These are phyloP conservation scores for Theodoxus fluviatilis DNA, from an alignment of 2,888 invertebrate species.

Conservation along the genomic window DNA sequence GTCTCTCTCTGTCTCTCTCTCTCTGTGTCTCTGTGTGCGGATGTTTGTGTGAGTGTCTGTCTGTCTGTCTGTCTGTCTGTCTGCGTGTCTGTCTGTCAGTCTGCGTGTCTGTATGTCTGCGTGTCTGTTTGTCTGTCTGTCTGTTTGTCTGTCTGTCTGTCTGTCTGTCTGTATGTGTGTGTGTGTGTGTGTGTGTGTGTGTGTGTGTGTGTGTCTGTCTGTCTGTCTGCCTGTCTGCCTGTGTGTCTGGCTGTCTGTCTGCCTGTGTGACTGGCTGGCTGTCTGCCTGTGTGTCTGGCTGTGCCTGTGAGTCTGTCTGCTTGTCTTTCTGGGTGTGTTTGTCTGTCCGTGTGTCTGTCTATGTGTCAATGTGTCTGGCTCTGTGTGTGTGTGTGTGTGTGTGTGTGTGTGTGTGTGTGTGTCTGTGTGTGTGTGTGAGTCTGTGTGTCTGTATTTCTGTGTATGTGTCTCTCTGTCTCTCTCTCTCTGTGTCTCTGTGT, in stretches of 20 bases:
- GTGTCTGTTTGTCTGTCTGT: no score
- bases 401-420: constrained; percentile 3
- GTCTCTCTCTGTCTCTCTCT: background rate
- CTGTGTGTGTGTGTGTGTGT: background rate
- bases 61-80: constrained; percentile 4
- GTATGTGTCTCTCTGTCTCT: background rate
- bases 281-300: background rate
- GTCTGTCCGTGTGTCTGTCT: background rate
- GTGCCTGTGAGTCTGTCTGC: background rate
- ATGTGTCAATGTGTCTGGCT: background rate
- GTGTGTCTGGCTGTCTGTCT: background rate
- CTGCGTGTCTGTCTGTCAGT: background rate
- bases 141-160: background rate
- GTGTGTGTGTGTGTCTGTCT: background rate
- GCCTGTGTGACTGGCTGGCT: background rate
- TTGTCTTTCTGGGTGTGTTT: background rate
- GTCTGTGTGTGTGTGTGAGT: constrained; percentile 6
- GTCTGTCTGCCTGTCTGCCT: background rate
- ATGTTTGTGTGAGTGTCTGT: constrained; percentile 2
- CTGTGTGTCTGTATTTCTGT: background rate
- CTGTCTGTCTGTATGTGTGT: background rate
- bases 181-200: background rate
- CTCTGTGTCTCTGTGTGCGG: background rate
- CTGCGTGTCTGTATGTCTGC: background rate
- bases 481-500: background rate